Base-by-base conservation (phyloP, 1,140 invertebrate genomes). In the Andricus grossulariae region DNA sequence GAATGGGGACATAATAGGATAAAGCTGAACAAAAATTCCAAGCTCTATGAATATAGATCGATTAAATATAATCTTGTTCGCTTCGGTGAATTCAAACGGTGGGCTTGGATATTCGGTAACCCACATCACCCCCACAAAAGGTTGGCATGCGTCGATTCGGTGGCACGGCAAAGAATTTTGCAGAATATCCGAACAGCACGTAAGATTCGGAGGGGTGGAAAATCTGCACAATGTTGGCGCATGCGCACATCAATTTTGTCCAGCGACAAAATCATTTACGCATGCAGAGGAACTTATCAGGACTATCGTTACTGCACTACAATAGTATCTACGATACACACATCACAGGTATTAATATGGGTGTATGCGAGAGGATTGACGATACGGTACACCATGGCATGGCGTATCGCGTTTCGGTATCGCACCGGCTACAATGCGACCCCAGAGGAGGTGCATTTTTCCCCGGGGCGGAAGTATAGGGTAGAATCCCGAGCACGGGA, bases 401-500 rank as follows among this genome's bases (percentile, higher is more conserved):
- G 54, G 75, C 57, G 60, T 66, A 72, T 72, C 75, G 77, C 60
- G 78, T 50, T 76, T 80, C 54, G 71, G 70, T 54, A 77, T 78
- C 80, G 72, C 73, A 60, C 57, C 52, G n/a, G 72, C 57, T 77
- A 52, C 77, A 79, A 80, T 81, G 78, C 78, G 74, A 76, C 71
- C 25, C 76, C 45, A 50, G 76, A 73, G 57, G 76, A 45, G 39
- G 39, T 45, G 39, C 10, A 45, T 77, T 79, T 81, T 80, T 77
- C 71, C 76, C 75, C 70, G 74, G 78, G 45, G 77, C 73, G 77
- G 55, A 57, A 39, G 70, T 76, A 79, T 75, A 80, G 77, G 80
- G 74, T 74, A 79, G 80, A 77, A 79, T 75, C 72, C 77, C 76
- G 78, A 45, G 39, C 39, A 45, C 39, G 80, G 78, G 80, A 82